Percentiles rank a stretch among this genome's conserved stretches.
phyloP scores from a whole-genome alignment of 2,113 vertebrate genomes.

The Neoarius graeffei region DNA sequence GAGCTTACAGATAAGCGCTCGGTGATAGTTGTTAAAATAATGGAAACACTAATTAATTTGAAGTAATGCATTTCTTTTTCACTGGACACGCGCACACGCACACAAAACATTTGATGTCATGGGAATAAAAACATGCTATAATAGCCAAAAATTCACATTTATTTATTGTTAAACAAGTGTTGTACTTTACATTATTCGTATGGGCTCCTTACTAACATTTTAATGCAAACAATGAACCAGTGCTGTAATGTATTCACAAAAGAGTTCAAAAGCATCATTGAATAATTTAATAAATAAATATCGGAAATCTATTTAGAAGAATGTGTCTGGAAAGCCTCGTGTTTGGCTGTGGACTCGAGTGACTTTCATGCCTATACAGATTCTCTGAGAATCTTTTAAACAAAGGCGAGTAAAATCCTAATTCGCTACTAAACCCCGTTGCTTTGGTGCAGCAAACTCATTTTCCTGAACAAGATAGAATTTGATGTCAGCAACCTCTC shows the following conservation, averaged over 20 bases:
- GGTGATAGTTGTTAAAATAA: slow-evolving; percentile 20
- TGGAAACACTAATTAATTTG: slow-evolving; percentile 13
- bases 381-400: slow-evolving; percentile 67
- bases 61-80: neutral
- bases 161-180: slow-evolving; percentile 99
- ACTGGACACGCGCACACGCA: neutral
- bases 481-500: slow-evolving; percentile 67
- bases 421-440: slow-evolving; percentile 37
- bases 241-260: slow-evolving; percentile 90
- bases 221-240: slow-evolving; percentile 91
- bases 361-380: slow-evolving; percentile 71
- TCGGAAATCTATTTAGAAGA: slow-evolving; percentile 87
- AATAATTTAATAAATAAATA: slow-evolving; percentile 99
- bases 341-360: slow-evolving; percentile 56
- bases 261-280: slow-evolving; percentile 72
- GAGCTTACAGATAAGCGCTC: neutral
- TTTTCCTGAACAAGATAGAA: slow-evolving; percentile 65
- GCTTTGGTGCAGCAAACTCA: slow-evolving; percentile 60
- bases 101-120: slow-evolving; percentile 25
- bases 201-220: slow-evolving; percentile 95
- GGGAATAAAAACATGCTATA: slow-evolving; percentile 67
- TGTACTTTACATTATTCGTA: slow-evolving; percentile 99
- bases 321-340: slow-evolving; percentile 64
- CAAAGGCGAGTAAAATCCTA: slow-evolving; percentile 59
- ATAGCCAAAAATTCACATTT: slow-evolving; percentile 90